Percentiles rank a stretch among this genome's conserved stretches.
Conservation (phyloP, 2,797 vertebrate species). For the Onychomys arenicola region DNA sequence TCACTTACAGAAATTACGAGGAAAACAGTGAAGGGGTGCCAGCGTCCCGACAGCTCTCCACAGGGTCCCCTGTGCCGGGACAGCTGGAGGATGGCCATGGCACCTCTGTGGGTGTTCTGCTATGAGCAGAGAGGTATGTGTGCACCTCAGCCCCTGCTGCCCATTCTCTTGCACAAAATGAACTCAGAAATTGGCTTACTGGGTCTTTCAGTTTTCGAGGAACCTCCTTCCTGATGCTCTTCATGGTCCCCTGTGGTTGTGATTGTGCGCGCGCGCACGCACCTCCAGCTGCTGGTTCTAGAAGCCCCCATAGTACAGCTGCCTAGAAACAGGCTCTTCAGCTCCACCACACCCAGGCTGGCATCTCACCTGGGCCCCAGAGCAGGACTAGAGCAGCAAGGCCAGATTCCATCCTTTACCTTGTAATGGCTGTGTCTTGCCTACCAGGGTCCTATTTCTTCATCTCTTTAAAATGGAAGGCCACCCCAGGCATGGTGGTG, state of each 20-base stretch:
- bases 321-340: background rate
- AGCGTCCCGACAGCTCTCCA: fast-evolving
- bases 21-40: fast-evolving
- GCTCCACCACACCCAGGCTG: background rate
- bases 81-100: fast-evolving
- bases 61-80: background rate
- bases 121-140: fast-evolving
- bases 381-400: no score
- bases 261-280: background rate
- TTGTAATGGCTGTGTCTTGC: fast-evolving
- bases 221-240: fast-evolving
- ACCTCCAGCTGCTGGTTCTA: background rate
- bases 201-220: background rate
- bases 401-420: background rate
- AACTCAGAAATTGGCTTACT: fast-evolving
- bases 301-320: background rate
- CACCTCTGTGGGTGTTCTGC: background rate
- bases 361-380: fast-evolving
- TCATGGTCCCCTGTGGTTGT: background rate
- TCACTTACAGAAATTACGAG: background rate
- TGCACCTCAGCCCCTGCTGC: background rate
- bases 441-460: background rate
- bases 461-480: background rate
- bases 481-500: no score
- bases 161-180: fast-evolving